phyloP scores from a whole-genome alignment of 2,113 vertebrate species.

The Vulpes lagopus region DNA sequence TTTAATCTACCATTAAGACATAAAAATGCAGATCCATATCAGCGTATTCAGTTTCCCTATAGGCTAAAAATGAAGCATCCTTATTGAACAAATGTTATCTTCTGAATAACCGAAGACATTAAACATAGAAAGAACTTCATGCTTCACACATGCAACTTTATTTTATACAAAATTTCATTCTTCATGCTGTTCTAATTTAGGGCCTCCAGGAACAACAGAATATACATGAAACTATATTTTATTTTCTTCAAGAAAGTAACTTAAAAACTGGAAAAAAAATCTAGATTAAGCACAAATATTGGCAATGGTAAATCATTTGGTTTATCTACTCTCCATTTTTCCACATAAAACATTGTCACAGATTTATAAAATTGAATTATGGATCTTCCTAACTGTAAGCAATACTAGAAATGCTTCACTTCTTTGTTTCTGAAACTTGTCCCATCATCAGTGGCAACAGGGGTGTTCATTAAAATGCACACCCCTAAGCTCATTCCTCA shows the following conservation, averaged over 20 bases:
- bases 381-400: not conserved
- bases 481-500: not conserved
- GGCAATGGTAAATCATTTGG: not conserved
- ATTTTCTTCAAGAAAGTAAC: conserved; percentile 38
- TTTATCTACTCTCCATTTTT: not conserved
- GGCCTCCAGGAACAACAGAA: not conserved
- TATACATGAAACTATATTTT: not conserved
- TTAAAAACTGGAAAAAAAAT: not conserved
- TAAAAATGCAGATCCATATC: not conserved
- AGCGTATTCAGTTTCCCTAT: not conserved
- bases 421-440: not conserved
- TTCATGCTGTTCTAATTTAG: not conserved
- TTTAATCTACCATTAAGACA: conserved; percentile 19
- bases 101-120: not conserved
- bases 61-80: not conserved
- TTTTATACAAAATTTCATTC: not conserved
- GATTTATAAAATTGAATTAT: not conserved
- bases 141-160: not conserved
- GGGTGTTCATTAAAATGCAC: not conserved
- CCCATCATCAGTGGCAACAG: not conserved
- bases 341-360: not conserved
- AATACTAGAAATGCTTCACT: not conserved
- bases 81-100: not conserved
- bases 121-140: not conserved
- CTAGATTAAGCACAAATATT: conserved; percentile 32